phyloP scores from a whole-genome alignment of 2,888 invertebrate genomes.

The Metalampra italica region DNA sequence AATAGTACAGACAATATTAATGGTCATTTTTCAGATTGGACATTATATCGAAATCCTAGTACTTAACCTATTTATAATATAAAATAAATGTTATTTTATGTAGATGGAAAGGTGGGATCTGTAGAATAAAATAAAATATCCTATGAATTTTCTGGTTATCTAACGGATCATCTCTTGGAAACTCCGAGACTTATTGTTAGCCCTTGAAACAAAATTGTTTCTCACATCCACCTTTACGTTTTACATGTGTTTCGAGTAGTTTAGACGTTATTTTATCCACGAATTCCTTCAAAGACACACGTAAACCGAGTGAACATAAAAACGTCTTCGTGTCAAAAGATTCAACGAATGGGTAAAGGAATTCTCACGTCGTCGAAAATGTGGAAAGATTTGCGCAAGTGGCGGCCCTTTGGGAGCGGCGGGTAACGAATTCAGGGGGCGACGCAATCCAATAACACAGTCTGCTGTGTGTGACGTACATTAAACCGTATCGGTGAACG shows the following conservation, averaged over 20 bases:
- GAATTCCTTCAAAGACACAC: slow-evolving; percentile 38
- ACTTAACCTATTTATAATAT: too few relatives aligned
- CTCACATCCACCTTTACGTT: background rate
- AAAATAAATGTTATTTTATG: too few relatives aligned
- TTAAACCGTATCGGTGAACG: slow-evolving; percentile 25
- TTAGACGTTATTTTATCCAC: slow-evolving; percentile 30
- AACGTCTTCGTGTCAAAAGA: slow-evolving; percentile 44
- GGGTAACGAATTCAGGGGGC: slow-evolving; percentile 32
- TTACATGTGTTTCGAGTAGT: background rate
- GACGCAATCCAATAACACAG: slow-evolving; percentile 37
- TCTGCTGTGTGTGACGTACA: slow-evolving; percentile 24
- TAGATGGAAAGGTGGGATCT: too few relatives aligned
- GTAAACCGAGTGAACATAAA: slow-evolving; percentile 47
- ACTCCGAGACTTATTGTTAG: too few relatives aligned
- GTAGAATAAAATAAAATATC: too few relatives aligned
- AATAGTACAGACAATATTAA: too few relatives aligned
- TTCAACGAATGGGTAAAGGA: slow-evolving; percentile 39
- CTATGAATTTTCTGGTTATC: too few relatives aligned
- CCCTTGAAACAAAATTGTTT: too few relatives aligned
- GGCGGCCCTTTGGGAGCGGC: slow-evolving; percentile 31
- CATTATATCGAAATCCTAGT: too few relatives aligned
- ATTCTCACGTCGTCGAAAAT: slow-evolving; percentile 41
- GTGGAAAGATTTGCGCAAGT: slow-evolving; percentile 50
- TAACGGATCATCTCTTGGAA: too few relatives aligned
- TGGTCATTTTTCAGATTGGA: too few relatives aligned